Percentiles rank a stretch among this genome's conserved stretches.
Evolutionary conservation across 2,113 vertebrate genomes (phyloP).

Genomic region (Menidia beryllina): DNA sequence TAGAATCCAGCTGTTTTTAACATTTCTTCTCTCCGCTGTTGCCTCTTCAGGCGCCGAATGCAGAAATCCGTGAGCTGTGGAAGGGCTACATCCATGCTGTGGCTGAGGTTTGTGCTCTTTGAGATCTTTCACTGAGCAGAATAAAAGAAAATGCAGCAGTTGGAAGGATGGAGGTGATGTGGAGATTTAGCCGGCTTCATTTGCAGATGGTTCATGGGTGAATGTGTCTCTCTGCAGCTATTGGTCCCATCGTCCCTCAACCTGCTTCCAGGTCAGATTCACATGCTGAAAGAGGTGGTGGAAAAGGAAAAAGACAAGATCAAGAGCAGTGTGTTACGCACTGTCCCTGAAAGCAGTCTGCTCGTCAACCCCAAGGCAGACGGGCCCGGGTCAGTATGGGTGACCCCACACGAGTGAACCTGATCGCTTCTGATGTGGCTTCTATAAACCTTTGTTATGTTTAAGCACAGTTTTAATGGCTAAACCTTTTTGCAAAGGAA

Average conservation of each 20-base stretch:
- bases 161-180: not conserved
- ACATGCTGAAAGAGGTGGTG: conserved; percentile 81
- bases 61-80: conserved; percentile 87
- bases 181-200: not conserved
- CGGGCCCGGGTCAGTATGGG: conserved; percentile 77
- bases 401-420: not conserved
- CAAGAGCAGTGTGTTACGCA: not conserved
- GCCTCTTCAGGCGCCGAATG: conserved; percentile 75
- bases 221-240: conserved; percentile 71
- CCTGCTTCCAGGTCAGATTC: conserved; percentile 87
- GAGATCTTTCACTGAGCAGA: not conserved
- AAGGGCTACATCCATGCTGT: conserved; percentile 86
- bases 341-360: accelerated
- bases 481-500: no score
- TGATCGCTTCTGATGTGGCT: not conserved
- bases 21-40: not conserved
- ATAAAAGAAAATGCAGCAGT: not conserved
- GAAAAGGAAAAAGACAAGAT: conserved; percentile 76
- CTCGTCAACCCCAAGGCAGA: conserved; percentile 31
- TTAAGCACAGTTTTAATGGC: no score
- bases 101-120: conserved; percentile 76
- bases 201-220: not conserved
- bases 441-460: not conserved
- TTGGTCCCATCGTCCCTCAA: conserved; percentile 78
- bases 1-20: no score